Conservation (phyloP, 2,888 invertebrate genomes). For the Teleiodes luculella region DNA sequence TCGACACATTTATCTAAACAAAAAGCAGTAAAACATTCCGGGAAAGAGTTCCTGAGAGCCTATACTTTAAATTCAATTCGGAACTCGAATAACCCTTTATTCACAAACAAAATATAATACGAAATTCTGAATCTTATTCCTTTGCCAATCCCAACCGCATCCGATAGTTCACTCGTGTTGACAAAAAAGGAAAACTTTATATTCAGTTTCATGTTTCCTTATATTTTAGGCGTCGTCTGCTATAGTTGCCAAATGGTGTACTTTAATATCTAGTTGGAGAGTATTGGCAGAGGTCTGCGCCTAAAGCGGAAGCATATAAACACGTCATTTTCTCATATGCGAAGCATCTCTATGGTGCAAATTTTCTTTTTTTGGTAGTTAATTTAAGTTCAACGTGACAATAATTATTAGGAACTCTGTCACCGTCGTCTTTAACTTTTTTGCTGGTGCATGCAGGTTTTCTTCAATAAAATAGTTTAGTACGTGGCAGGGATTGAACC, state of each 20-base stretch:
- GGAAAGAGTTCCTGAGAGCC: constrained; percentile 36
- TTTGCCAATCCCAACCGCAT: constrained; percentile 43
- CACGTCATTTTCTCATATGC: constrained; percentile 11
- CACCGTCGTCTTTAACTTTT: too few relatives aligned
- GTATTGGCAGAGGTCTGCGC: constrained; percentile 45
- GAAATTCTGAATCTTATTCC: constrained; percentile 46
- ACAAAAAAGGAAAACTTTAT: constrained; percentile 46
- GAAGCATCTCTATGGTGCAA: too few relatives aligned
- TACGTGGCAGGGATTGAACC: too few relatives aligned
- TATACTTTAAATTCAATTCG: constrained; percentile 51
- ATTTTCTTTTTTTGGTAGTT: too few relatives aligned
- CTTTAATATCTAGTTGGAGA: constrained; percentile 53
- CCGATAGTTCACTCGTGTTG: constrained; percentile 40
- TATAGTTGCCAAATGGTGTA: constrained; percentile 65
- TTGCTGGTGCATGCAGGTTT: too few relatives aligned
- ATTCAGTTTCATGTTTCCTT: constrained; percentile 44
- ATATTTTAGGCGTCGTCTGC: constrained; percentile 43
- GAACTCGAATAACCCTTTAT: constrained; percentile 35
- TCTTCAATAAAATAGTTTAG: too few relatives aligned
- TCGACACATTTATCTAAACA: constrained; percentile 40
- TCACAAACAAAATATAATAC: constrained; percentile 48
- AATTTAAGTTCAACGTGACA: too few relatives aligned
- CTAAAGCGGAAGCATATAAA: constrained; percentile 50
- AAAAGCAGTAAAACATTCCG: constrained; percentile 38
- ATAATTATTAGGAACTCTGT: too few relatives aligned